These are phyloP conservation scores for Drosophila emarginata DNA, from an alignment of 2,888 invertebrate genomes.

Conservation along the genomic window DNA sequence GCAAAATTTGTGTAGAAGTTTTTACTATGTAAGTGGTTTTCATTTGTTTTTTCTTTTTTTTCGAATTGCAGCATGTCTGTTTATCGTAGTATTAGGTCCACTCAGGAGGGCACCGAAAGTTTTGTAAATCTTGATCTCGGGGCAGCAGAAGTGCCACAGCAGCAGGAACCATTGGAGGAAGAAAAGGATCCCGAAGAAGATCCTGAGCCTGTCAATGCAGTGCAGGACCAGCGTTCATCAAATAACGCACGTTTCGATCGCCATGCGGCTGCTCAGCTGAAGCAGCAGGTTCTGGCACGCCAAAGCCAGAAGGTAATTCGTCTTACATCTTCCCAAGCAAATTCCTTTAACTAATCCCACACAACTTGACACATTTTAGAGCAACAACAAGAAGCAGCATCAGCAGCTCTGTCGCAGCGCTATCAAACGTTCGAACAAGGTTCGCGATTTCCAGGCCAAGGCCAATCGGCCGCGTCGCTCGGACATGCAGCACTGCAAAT, in stretches of 20 bases:
- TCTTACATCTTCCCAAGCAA: not conserved
- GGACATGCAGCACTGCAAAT: constrained; percentile 84
- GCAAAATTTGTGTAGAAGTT: too few relatives aligned
- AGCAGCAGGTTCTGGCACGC: constrained; percentile 79
- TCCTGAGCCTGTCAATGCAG: constrained; percentile 7
- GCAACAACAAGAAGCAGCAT: constrained; percentile 83
- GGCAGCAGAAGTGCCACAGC: constrained; percentile 52
- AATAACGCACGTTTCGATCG: constrained; percentile 73
- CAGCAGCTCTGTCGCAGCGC: constrained; percentile 83
- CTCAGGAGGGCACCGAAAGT: constrained; percentile 77
- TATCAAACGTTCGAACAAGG: constrained; percentile 84
- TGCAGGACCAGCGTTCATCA: constrained; percentile 47
- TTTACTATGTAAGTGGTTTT: too few relatives aligned
- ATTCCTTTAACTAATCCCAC: not conserved
- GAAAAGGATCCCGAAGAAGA: constrained; percentile 36
- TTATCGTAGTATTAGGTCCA: constrained; percentile 81
- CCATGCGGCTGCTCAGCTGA: constrained; percentile 72
- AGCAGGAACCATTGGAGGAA: constrained; percentile 24
- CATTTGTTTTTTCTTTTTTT: too few relatives aligned
- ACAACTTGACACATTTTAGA: constrained; percentile 45
- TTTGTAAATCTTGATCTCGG: constrained; percentile 80
- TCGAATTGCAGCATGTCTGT: constrained; percentile 81
- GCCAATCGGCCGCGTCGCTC: constrained; percentile 84
- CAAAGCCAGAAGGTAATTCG: constrained; percentile 79
- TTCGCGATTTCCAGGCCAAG: constrained; percentile 84